A percentile compares a stretch with the other conserved stretches of the same genome.
These are phyloP conservation scores for Agrochola lota DNA, from an alignment of 2,888 invertebrate genomes.

Conservation along the genomic window DNA sequence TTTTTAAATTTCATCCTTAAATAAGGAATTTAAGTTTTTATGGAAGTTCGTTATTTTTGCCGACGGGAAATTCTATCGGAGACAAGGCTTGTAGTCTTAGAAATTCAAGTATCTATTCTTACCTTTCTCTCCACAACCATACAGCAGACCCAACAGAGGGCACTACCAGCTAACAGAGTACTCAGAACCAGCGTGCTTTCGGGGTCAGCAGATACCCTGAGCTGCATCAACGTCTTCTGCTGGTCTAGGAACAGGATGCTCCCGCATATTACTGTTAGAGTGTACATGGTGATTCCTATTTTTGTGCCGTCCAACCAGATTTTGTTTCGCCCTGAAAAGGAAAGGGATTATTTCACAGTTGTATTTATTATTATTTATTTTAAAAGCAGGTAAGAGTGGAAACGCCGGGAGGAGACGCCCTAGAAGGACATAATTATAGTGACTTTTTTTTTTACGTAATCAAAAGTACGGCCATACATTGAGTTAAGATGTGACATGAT, in stretches of 20 bases:
- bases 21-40: too few species aligned
- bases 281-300: conserved; percentile 78
- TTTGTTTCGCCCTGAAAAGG: conserved; percentile 78
- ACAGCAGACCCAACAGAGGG: conserved; percentile 65
- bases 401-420: too few species aligned
- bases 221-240: conserved; percentile 77
- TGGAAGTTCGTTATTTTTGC: too few species aligned
- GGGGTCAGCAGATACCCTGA: conserved; percentile 74
- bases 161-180: conserved; percentile 74
- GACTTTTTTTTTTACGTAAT: too few species aligned
- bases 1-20: too few species aligned
- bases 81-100: background rate
- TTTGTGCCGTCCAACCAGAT: conserved; percentile 82
- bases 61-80: too few species aligned
- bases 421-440: too few species aligned
- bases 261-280: conserved; percentile 77
- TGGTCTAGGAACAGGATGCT: conserved; percentile 83
- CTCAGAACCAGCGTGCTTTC: conserved; percentile 73
- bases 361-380: background rate
- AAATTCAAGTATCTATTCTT: background rate
- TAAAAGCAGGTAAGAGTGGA: background rate
- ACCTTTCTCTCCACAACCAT: conserved; percentile 80
- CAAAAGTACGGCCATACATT: too few species aligned
- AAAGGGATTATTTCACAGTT: background rate
- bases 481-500: too few species aligned